Evolutionary conservation across 2,888 invertebrate genomes (phyloP).

Genomic region (Antitype chi): DNA sequence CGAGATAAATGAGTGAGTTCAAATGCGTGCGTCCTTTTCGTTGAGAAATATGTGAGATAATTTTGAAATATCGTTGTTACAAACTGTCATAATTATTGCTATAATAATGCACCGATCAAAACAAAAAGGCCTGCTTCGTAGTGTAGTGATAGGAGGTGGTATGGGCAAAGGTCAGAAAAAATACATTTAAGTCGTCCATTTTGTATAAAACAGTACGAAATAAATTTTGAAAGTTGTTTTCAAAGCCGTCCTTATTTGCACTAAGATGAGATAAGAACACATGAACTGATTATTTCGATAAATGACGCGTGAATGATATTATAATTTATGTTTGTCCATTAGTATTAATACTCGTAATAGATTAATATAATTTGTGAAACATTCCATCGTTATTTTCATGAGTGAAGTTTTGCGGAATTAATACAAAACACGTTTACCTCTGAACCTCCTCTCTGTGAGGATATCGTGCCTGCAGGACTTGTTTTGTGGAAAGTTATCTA

Average conservation of each 20-base stretch:
- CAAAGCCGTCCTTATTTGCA: conserved; percentile 51
- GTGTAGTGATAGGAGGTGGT: neutral
- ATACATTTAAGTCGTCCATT: neutral
- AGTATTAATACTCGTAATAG: neutral
- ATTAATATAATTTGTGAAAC: conserved; percentile 19
- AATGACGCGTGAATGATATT: conserved; percentile 37
- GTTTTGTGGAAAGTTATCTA: neutral
- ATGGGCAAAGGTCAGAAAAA: neutral
- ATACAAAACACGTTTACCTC: neutral
- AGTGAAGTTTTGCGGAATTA: neutral
- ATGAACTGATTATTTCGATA: conserved; percentile 23
- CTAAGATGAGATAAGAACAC: conserved; percentile 44
- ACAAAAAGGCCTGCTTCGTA: neutral
- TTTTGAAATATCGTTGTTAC: conserved; percentile 13
- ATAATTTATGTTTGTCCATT: neutral
- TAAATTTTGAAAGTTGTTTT: conserved; percentile 3
- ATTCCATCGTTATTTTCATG: neutral
- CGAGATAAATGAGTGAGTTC: conserved; percentile 46
- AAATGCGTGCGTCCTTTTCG: conserved; percentile 41
- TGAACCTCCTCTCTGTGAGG: neutral
- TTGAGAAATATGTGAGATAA: conserved; percentile 43
- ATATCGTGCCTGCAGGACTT: neutral
- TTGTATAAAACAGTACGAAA: conserved; percentile 31
- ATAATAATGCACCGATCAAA: conserved; percentile 1
- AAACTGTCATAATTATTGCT: conserved; percentile 26